Evolutionary conservation across 2,888 invertebrate genomes (phyloP), one percentile per base, ranked within the genome.

Genomic region (Ectemnius lituratus): DNA sequence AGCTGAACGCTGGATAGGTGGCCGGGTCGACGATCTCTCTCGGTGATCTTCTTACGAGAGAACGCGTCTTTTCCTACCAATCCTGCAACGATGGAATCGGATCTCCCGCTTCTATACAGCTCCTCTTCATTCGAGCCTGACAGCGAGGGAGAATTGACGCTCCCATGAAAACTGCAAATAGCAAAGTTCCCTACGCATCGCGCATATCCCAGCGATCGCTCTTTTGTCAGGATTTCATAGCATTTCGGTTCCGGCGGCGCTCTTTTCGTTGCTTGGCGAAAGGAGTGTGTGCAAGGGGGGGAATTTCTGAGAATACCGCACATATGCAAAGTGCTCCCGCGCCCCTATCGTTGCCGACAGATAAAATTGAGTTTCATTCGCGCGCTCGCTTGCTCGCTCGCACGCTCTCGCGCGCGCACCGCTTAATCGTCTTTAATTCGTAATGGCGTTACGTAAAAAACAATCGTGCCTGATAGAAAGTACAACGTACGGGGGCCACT

Each of bases 391-490:
- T 64, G 59, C 73, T 47, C 57, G 16, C 70, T 45, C 63, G 20
- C 57, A 59, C 49, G 23, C 23, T 23, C 23, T 23, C 73, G 49
- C 57, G 20, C 70, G 49, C 63, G 20, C 57, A 59, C 49, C 58
- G 52, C 62, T 88, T 86, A 86, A 85, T 88, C 86, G 78, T 76
- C 80, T 80, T 83, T 84, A 84, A 80, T 83, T 83, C 84, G 79
- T 87, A 85, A 87, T 79, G 82, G 75, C 76, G 83, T 88, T 87
- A 87, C 81, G 87, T 85, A 86, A 86, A 87, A 84, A 87, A 86
- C 69, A 78, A 70, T 76, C 76, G 69, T 62, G 57, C 60, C 71
- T 71, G 71, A 80, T 76, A 72, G 78, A 78, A 73, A 71, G 76
- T 67, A 73, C 65, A 72, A 62, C 69, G 76, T 67, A 73, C 76